Evolutionary conservation across 2,113 vertebrate species (phyloP), one percentile per base, ranked within the genome.

Genomic region (Vulpes vulpes): DNA sequence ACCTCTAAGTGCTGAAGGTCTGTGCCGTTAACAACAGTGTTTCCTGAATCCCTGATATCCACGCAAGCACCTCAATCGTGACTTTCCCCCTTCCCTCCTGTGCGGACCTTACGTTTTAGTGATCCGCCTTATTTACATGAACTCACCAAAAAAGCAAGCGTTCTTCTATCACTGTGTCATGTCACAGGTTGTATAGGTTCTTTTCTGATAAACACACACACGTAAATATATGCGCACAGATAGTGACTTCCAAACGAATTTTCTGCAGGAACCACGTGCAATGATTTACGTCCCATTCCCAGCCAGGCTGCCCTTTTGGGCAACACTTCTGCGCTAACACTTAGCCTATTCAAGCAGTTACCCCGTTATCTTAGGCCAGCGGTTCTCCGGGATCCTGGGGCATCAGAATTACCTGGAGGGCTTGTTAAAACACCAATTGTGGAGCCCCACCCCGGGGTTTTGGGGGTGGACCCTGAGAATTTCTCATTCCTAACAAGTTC

Each of bases 61-160:
- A 2, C 4, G 55, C 71, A 7, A 5, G 16, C 3, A 3, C 25
- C 64, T 5, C 53, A 15, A 0, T 20, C 30, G 1, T 16, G n/a
- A 23, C 9, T 25, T 9, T 62, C 38, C 78, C 67, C 27, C 10
- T 32, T 35, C 20, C n/a, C 20, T 51, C 79, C 53, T 49, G 0
- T 7, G 10, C 59, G 32, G 14, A 43, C 62, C 85, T 25, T 7
- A 32, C 0, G 1, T 55, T 80, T 74, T 53, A 59, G 11, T 38
- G 30, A 38, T 8, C 25, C 11, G 0, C 25, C 78, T n/a, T 57
- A 9, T 14, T 14, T 62, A 60, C 22, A 0, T 60, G 55, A n/a
- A 53, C 80, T 49, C n/a, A 9, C 17, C 25, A n/a, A 1, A 22
- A 83, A 55, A 74, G 67, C 55, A 49, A 82, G 30, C 19, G 27